phyloP scores from a whole-genome alignment of 2,888 invertebrate species.

The Rotaria socialis region DNA sequence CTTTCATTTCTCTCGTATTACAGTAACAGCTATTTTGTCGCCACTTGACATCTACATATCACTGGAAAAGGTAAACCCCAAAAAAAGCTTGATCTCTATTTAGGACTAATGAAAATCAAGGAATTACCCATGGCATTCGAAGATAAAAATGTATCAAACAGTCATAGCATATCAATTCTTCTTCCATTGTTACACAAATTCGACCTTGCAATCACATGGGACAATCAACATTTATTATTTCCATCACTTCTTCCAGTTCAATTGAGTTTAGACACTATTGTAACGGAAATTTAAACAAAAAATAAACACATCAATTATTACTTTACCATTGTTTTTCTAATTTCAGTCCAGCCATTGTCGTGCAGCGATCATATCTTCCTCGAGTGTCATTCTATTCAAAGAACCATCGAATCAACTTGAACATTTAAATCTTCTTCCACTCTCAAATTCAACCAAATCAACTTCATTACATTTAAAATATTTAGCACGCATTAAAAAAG shows the following conservation, averaged over 20 bases:
- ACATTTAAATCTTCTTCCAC: neutral
- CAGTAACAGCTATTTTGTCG: no score
- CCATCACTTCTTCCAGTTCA: constrained; percentile 83
- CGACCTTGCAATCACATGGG: constrained; percentile 93
- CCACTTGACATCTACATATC: no score
- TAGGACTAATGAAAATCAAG: constrained; percentile 82
- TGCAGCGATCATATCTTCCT: neutral
- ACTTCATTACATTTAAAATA: constrained; percentile 11
- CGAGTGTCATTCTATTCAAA: neutral
- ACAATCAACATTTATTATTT: constrained; percentile 79
- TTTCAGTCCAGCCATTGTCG: neutral
- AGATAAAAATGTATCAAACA: constrained; percentile 63
- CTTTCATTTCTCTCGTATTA: no score
- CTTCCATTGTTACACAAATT: constrained; percentile 71
- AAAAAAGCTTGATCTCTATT: constrained; percentile 27
- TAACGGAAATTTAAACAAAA: neutral
- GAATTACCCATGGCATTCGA: constrained; percentile 87
- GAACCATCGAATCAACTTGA: neutral
- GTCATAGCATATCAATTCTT: neutral
- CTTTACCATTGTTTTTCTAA: neutral
- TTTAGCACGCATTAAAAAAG: constrained; percentile 7
- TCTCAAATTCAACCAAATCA: neutral
- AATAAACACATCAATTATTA: no score
- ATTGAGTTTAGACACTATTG: constrained; percentile 43
- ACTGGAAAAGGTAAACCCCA: no score